A percentile compares a stretch with the other conserved stretches of the same genome.
Conservation (phyloP, 2,888 invertebrate species). For the Empis stercorea region DNA sequence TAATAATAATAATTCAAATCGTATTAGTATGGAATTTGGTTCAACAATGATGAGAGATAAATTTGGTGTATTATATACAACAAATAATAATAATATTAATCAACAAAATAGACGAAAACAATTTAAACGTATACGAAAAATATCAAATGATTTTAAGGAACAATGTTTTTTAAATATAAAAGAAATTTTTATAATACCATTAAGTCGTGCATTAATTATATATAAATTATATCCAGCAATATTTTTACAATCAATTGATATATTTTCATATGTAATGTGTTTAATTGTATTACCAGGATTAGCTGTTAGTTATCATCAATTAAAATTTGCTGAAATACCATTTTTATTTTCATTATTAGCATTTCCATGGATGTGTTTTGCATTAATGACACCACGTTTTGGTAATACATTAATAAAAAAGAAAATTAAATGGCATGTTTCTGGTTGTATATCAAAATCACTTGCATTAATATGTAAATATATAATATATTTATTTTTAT, state of each 20-base stretch:
- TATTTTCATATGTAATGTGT: slow-evolving; percentile 35
- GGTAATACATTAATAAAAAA: slow-evolving; percentile 28
- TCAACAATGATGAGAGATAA: slow-evolving; percentile 18
- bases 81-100: background rate
- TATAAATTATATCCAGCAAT: slow-evolving; percentile 32
- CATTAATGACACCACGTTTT: slow-evolving; percentile 34
- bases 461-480: slow-evolving; percentile 30
- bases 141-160: slow-evolving; percentile 27
- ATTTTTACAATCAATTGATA: slow-evolving; percentile 29
- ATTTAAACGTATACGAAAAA: slow-evolving; percentile 21
- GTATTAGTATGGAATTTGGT: slow-evolving; percentile 18
- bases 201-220: slow-evolving; percentile 28
- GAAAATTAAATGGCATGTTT: slow-evolving; percentile 31
- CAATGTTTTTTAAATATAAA: slow-evolving; percentile 27
- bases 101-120: background rate
- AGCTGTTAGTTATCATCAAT: slow-evolving; percentile 30
- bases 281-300: slow-evolving; percentile 31
- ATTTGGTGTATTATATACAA: background rate
- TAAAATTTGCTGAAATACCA: slow-evolving; percentile 35
- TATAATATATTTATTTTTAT: background rate
- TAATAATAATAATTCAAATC: slow-evolving; percentile 15
- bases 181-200: slow-evolving; percentile 26
- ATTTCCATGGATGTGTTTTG: slow-evolving; percentile 37
- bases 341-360: slow-evolving; percentile 34
- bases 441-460: slow-evolving; percentile 31